Evolutionary conservation across 2,888 invertebrate species (phyloP).

Genomic region (Drosophila niveifrons): DNA sequence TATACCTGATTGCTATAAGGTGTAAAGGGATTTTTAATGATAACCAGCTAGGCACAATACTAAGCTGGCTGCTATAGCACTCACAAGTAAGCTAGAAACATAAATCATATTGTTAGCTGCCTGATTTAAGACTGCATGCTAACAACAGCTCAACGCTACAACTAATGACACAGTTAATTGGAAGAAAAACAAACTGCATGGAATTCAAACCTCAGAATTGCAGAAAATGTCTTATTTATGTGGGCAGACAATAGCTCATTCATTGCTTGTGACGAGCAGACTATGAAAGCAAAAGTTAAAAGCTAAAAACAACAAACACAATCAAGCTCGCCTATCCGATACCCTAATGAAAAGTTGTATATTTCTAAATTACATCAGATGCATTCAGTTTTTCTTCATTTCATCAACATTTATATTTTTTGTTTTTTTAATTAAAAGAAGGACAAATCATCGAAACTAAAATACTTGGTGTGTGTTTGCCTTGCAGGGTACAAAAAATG

Average conservation of each 20-base stretch:
- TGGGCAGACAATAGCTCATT: conserved; percentile 29
- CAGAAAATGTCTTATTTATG: not conserved
- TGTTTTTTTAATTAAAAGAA: no score
- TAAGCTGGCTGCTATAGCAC: not conserved
- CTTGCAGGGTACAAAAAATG: conserved; percentile 50
- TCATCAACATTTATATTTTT: no score
- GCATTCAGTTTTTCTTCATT: no score
- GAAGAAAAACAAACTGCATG: not conserved
- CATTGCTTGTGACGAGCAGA: not conserved
- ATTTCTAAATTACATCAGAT: no score
- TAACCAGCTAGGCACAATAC: no score
- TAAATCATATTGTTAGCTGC: not conserved
- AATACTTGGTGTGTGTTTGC: not conserved
- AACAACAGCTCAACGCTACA: not conserved
- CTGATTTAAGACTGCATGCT: not conserved
- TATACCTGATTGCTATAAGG: no score
- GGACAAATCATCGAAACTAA: no score
- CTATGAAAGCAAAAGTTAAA: conserved; percentile 31
- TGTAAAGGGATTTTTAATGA: no score
- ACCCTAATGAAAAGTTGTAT: not conserved
- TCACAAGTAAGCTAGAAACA: not conserved
- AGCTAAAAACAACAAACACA: conserved; percentile 19
- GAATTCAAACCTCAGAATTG: not conserved
- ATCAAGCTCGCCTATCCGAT: not conserved
- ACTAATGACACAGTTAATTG: not conserved